Conservation (phyloP, 2,888 invertebrate genomes). For the Onchidella celtica region DNA sequence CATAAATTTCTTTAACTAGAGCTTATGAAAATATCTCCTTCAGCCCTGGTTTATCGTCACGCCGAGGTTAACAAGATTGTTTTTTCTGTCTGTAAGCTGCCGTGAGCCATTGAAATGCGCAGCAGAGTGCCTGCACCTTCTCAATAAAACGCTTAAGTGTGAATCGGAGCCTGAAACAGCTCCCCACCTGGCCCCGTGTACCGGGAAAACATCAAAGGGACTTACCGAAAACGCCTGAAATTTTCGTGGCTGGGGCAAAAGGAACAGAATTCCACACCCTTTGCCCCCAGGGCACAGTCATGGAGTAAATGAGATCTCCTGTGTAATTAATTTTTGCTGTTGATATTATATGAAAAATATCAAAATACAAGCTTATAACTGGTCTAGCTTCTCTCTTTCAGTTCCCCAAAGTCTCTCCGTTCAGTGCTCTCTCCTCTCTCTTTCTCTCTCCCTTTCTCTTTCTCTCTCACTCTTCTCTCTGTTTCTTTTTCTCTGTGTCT, state of each 20-base stretch:
- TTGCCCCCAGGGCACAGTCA: no score
- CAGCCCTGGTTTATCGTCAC: not conserved
- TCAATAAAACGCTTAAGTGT: not conserved
- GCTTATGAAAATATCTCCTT: not conserved
- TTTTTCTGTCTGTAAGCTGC: not conserved
- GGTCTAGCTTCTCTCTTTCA: no score
- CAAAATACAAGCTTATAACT: no score
- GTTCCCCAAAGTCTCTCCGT: no score
- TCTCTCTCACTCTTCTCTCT: constrained; percentile 18
- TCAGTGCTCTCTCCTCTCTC: not conserved
- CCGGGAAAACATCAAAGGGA: no score
- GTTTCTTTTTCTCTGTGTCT: not conserved
- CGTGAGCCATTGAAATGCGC: not conserved
- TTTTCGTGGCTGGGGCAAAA: no score
- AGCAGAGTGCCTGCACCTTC: not conserved
- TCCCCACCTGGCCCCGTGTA: not conserved
- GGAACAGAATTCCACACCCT: no score
- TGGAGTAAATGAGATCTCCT: no score
- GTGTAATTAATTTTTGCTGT: no score
- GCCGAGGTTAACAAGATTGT: not conserved
- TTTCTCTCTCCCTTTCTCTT: constrained; percentile 15
- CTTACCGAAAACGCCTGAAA: no score
- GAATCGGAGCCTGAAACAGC: not conserved
- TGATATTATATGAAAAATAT: no score
- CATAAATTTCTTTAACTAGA: not conserved